Evolutionary conservation across 2,797 vertebrate genomes (phyloP), one percentile per base, ranked within the genome.

Genomic region (Manis pentadactyla): DNA sequence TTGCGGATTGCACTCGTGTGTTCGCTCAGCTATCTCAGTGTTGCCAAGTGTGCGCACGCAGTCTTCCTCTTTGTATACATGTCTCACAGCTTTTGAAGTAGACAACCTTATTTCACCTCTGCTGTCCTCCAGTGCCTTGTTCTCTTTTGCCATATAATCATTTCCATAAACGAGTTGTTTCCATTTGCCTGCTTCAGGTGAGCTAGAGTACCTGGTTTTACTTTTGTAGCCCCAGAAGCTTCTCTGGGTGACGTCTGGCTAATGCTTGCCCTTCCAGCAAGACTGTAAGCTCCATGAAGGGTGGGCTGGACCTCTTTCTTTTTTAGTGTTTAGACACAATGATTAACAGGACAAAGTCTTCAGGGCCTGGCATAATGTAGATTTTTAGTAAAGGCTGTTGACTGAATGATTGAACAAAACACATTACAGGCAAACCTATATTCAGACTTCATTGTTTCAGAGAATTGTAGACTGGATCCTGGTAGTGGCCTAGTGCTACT

Each of bases 381-480:
- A 90, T 90, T 42, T 37, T 77, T 18, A 81, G 5, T 55, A 93
- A 87, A 89, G 77, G 31, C 77, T 94, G 17, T 81, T 74, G 61
- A 51, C 61, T 74, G 27, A 93, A 55, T 85, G 57, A 73, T 18
- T 73, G 82, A 73, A 68, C 21, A n/a, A 86, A 74, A 34, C 14
- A 7, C 19, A 66, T 46, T 64, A 66, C 46, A 88, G 37, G 46
- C 57, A 90, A 59, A 53, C 13, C 23, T 93, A 1, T 85, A 68
- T 68, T 84, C 75, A 81, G 51, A 75, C 55, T 59, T 84, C 21
- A 39, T 77, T 84, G 29, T 93, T 93, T 92, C 66, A 15, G 34
- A 61, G 34, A 59, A 68, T 34, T 49, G 15, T 61, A 85, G 87
- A 79, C 18, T 31, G 31, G 69, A 29, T 49, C 49, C 8, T 87